Base-by-base conservation (phyloP, 2,888 invertebrate species). In the Halocaridina rubra region DNA sequence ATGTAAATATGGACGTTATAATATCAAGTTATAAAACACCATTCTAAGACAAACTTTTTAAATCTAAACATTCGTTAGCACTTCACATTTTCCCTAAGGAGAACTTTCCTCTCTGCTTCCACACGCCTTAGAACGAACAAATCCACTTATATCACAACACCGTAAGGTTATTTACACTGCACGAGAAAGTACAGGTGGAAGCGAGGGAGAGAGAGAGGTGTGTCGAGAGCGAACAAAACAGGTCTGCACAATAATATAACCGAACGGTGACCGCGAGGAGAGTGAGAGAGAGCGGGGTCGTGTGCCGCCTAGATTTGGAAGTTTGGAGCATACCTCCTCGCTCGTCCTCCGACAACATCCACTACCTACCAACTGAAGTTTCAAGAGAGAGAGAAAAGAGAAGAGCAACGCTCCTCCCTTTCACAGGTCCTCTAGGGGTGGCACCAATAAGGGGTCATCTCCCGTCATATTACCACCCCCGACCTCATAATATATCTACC, bases 381-480 rank as follows among this genome's bases (percentile, higher is more conserved):
- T n/a, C n/a, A n/a, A n/a, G n/a, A n/a, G n/a, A n/a, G n/a, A n/a
- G n/a, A n/a, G n/a, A n/a, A n/a, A n/a, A n/a, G n/a, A n/a, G n/a
- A n/a, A n/a, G n/a, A n/a, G n/a, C n/a, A n/a, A n/a, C n/a, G n/a
- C n/a, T n/a, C n/a, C n/a, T n/a, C n/a, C 59, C 76, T 29, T 22
- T 24, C 30, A 61, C 61, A 53, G 76, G 76, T 61, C 76, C 76
- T n/a, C n/a, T 61, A 61, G 76, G 76, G 76, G 76, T 77, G 76
- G 76, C 76, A 77, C 76, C 76, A 32, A 77, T 22, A 77, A 53
- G 76, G 76, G 76, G 76, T 77, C 76, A 77, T 61, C 76, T 77
- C 76, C 61, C 76, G 76, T 77, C 76, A 77, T 61, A 77, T 77
- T 59, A 13, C 61, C 46, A 77, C 76, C 76, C 76, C 76, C 69